Evolutionary conservation across 2,888 invertebrate species (phyloP), one percentile per base, ranked within the genome.

Genomic region (Stomorhina lunata): DNA sequence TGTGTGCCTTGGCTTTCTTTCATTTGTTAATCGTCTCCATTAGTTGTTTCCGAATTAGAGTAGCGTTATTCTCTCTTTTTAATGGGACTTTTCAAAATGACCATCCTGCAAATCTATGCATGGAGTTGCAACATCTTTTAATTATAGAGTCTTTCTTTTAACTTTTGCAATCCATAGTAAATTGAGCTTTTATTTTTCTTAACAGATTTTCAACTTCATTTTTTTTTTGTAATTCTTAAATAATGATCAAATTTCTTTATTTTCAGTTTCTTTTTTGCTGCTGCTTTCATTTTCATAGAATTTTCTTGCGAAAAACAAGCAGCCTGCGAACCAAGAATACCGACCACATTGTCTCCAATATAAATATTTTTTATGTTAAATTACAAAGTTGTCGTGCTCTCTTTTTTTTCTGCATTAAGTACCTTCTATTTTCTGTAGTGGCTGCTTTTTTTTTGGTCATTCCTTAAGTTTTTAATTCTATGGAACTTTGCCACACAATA

Each of bases 401-500:
- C 40, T 29, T 72, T 32, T 63, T 37, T 57, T 48, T 37, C 40
- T 40, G 5, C 17, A 43, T 48, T 48, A 22, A 15, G 6, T 40
- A 50, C 40, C 22, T 45, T 1, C 5, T 29, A 22, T 48, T 65
- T 71, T 34, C 29, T 43, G 53, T 34, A 45, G 34, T 48, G 17
- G 34, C 37, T 34, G 22, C 37, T 66, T 32, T 37, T 55, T 55
- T 66, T 69, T 48, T 57, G 22, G 32, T 61, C 65, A 75, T 65
- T 77, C 72, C 71, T 76, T 71, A 63, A 66, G 48, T 45, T 65
- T 63, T 79, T 59, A 79, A 82, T 82, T 82, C 82, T 71, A 37
- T 76, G 55, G 79, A 82, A 82, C 25, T 77, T 77, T 73, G 63
- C 66, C 76, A 72, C 72, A 81, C 77, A 72, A 40, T 65, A 76